Evolutionary conservation across 2,888 invertebrate genomes (phyloP), one percentile per base, ranked within the genome.

Genomic region (Tenthredo distinguenda): DNA sequence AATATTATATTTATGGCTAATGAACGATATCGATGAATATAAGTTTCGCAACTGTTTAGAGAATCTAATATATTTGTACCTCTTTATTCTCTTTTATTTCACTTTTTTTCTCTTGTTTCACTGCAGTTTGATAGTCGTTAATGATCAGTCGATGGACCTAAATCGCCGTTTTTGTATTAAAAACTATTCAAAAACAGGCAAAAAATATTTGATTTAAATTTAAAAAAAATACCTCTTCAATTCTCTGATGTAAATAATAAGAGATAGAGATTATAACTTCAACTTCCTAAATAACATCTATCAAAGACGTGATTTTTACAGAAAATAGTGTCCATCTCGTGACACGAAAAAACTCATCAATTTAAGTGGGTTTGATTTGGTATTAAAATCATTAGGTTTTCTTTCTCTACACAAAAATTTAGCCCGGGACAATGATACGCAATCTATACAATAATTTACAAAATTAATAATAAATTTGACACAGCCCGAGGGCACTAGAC

Each of bases 361-460:
- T 55, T 31, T 1, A 40, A 77, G 47, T 12, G 21, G 31, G 47
- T 77, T 26, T 47, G 26, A 40, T 10, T n/a, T 62, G 4, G 9
- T n/a, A 62, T 40, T 62, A 12, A 34, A 58, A 58, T 37, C 3
- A 37, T 62, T 18, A 21, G 18, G 31, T 50, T 50, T 50, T 47
- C 15, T 31, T 76, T 50, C 31, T 50, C n/a, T 31, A 31, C 18
- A 50, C 0, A 34, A 77, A 77, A 55, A 40, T 81, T 37, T 12
- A 40, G 21, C 37, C n/a, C 10, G 40, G 37, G 37, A 37, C 37
- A 58, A 79, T 18, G 21, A 58, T 34, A 58, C 55, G 79, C 79
- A 79, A 79, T 79, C 26, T 34, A 58, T 79, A 55, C 34, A 47
- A 79, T 34, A 79, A 76, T 76, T 76, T 79, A 81, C 58, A 81